Conservation (phyloP, 1,140 invertebrate species). For the Saxidomus purpurata region DNA sequence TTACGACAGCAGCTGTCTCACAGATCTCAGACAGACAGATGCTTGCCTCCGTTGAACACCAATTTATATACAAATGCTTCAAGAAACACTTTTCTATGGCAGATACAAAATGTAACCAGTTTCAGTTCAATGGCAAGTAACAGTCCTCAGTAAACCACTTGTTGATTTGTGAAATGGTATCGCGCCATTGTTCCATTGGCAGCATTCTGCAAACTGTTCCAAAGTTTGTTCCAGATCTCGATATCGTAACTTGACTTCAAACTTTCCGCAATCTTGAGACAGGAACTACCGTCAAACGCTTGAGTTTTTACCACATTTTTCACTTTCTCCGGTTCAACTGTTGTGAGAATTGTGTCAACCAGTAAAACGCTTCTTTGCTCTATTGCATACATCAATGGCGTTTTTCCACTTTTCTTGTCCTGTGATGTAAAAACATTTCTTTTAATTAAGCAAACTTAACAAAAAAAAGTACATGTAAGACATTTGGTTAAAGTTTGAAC, state of each 20-base stretch:
- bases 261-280: conserved; percentile 77
- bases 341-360: conserved; percentile 75
- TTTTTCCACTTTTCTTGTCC: conserved; percentile 83
- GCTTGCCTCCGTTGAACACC: too few species aligned
- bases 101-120: too few species aligned
- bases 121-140: too few species aligned
- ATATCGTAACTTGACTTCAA: conserved; percentile 68
- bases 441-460: too few species aligned
- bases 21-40: too few species aligned
- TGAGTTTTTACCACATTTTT: conserved; percentile 75
- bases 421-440: too few species aligned
- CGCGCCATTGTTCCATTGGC: conserved; percentile 52
- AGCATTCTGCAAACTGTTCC: conserved; percentile 71
- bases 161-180: background rate
- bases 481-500: too few species aligned
- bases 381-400: conserved; percentile 82
- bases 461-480: too few species aligned
- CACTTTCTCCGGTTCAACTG: conserved; percentile 74
- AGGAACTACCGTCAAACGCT: conserved; percentile 79
- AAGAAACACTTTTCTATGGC: too few species aligned
- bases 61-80: too few species aligned
- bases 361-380: conserved; percentile 76
- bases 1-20: too few species aligned
- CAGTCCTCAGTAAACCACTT: background rate
- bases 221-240: conserved; percentile 71